Conservation (phyloP, 2,113 vertebrate genomes). For the Chloropsis hardwickii region DNA sequence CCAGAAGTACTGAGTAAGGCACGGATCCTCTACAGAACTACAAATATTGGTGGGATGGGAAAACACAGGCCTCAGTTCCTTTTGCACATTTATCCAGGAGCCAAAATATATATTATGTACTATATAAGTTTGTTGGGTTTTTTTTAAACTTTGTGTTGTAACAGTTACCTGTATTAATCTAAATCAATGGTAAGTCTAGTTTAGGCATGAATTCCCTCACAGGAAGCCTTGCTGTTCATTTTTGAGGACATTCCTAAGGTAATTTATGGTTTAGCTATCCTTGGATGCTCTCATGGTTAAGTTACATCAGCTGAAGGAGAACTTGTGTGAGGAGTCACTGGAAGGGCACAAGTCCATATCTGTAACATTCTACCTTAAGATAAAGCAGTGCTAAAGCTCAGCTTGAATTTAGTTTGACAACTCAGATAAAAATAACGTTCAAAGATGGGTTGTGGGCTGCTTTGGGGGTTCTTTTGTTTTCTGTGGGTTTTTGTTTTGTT, state of each 20-base stretch:
- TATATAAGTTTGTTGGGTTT: too few species aligned
- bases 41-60: background rate
- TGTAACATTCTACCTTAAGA: background rate
- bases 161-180: background rate
- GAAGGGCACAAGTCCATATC: background rate
- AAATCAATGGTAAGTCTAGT: background rate
- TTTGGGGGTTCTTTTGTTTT: background rate
- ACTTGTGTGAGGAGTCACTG: background rate
- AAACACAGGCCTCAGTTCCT: background rate
- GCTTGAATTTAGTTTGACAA: background rate
- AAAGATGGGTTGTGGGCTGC: background rate
- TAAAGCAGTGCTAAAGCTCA: background rate
- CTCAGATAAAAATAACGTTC: background rate
- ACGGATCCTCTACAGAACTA: background rate
- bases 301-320: background rate
- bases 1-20: background rate
- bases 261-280: background rate
- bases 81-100: background rate
- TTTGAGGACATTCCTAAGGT: background rate
- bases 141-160: background rate
- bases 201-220: background rate
- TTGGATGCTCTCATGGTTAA: background rate
- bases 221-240: background rate
- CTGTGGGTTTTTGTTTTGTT: background rate
- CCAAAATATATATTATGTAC: background rate